Evolutionary conservation across 2,797 vertebrate genomes (phyloP), one percentile per base, ranked within the genome.

Genomic region (Brachyalestes nurse): DNA sequence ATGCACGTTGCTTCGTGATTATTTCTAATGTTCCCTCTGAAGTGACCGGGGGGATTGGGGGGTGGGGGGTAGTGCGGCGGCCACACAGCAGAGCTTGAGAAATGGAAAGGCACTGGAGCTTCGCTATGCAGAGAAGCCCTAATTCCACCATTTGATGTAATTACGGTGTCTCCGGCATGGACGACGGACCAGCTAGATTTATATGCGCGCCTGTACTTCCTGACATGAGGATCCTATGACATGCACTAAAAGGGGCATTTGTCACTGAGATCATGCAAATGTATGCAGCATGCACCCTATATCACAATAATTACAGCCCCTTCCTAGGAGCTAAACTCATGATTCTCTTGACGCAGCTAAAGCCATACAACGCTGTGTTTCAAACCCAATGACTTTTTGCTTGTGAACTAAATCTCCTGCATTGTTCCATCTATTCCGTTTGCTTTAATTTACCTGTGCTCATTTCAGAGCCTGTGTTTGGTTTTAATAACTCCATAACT

Each of bases 131-230:
- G 89, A 86, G 86, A 87, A 89, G 87, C 90, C 91, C 90, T 91
- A 92, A 94, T 93, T 92, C 89, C 90, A 91, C 90, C 88, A 91
- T 93, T 93, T 94, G 89, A 92, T 90, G 89, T 93, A 93, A 94
- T 93, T 92, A 93, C 91, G 84, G 89, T 87, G 89, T 89, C 88
- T 84, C 82, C 10, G 47, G 86, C 82, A 75, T 77, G 87, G 85
- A 87, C 89, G 87, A 87, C 82, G 88, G 83, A 86, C 81, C 72
- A 78, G 82, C 73, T 86, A 89, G 91, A 93, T 93, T 93, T 92
- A 92, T 92, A 88, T 81, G 85, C 87, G 61, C 78, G 62, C 80
- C 3, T 51, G 58, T 69, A 57, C 62, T 72, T 71, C 74, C 72
- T 67, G 82, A 87, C 58, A 74, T 55, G 74, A 70, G 57, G 72